Evolutionary conservation across 2,797 vertebrate species (phyloP).

Genomic region (Pseudochromis fuscus): DNA sequence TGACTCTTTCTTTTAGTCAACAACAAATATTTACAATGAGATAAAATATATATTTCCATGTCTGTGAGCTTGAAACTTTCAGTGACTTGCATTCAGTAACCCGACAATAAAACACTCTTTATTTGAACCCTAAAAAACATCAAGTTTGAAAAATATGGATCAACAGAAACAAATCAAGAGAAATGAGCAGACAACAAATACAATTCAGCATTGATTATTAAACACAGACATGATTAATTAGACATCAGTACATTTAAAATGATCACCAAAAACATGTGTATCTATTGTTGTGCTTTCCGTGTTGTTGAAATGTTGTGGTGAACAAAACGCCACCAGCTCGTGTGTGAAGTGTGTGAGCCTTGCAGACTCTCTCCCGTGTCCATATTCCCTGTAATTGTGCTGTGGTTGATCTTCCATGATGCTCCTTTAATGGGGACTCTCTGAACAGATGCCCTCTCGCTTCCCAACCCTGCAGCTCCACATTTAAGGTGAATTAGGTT

Average conservation of each 20-base stretch:
- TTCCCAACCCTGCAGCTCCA: constrained; percentile 45
- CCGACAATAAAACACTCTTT: no score
- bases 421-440: constrained; percentile 60
- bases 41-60: neutral
- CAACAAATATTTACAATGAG: neutral
- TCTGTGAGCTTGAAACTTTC: neutral
- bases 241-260: neutral
- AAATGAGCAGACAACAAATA: neutral
- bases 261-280: neutral
- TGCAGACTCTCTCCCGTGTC: constrained; percentile 6
- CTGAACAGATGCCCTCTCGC: constrained; percentile 45
- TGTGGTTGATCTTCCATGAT: constrained; percentile 51
- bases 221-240: neutral
- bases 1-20: neutral
- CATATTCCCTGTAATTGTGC: constrained; percentile 29
- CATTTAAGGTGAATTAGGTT: constrained; percentile 67
- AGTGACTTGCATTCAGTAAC: neutral
- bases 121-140: no score
- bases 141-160: neutral
- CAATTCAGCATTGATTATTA: neutral
- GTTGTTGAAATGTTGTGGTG: neutral
- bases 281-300: neutral
- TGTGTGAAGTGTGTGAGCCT: neutral
- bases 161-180: neutral
- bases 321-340: neutral